These are phyloP conservation scores for Anarrhichthys ocellatus DNA, from an alignment of 2,113 vertebrate species.

Conservation along the genomic window DNA sequence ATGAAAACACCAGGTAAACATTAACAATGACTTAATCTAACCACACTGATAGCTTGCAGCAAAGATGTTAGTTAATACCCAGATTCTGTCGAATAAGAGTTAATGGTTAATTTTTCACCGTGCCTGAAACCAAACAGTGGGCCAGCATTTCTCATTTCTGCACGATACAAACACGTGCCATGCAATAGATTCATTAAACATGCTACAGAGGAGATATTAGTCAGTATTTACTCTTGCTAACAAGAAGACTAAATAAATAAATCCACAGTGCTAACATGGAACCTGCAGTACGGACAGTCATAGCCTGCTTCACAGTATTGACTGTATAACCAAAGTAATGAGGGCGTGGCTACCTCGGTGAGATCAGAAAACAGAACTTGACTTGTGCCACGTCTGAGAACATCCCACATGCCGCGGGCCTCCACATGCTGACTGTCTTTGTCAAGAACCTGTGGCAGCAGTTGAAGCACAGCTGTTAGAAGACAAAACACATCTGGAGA, in stretches of 20 bases:
- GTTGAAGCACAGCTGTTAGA: slow-evolving; percentile 77
- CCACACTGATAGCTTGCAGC: slow-evolving; percentile 31
- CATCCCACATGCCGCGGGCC: slow-evolving; percentile 82
- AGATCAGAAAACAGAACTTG: slow-evolving; percentile 83
- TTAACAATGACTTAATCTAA: slow-evolving; percentile 62
- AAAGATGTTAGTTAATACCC: slow-evolving; percentile 56
- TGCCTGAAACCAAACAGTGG: slow-evolving; percentile 43
- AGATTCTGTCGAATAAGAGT: slow-evolving; percentile 64
- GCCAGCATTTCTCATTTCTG: slow-evolving; percentile 32
- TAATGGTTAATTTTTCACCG: slow-evolving; percentile 64
- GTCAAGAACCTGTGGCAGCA: slow-evolving; percentile 78
- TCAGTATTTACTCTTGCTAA: slow-evolving; percentile 1
- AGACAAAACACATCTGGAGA: slow-evolving; percentile 45
- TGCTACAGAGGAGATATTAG: slow-evolving; percentile 25
- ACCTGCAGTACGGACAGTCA: neutral
- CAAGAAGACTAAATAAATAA: neutral
- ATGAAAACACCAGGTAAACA: slow-evolving; percentile 53
- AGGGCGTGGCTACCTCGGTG: slow-evolving; percentile 73
- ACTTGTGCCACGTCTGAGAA: slow-evolving; percentile 80
- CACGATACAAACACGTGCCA: slow-evolving; percentile 36
- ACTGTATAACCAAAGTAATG: slow-evolving; percentile 9
- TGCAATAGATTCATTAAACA: slow-evolving; percentile 42
- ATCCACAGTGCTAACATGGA: slow-evolving; percentile 15
- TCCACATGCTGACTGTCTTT: slow-evolving; percentile 77
- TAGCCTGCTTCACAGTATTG: neutral